phyloP scores from a whole-genome alignment of 2,113 vertebrate species.

The Podiceps cristatus region DNA sequence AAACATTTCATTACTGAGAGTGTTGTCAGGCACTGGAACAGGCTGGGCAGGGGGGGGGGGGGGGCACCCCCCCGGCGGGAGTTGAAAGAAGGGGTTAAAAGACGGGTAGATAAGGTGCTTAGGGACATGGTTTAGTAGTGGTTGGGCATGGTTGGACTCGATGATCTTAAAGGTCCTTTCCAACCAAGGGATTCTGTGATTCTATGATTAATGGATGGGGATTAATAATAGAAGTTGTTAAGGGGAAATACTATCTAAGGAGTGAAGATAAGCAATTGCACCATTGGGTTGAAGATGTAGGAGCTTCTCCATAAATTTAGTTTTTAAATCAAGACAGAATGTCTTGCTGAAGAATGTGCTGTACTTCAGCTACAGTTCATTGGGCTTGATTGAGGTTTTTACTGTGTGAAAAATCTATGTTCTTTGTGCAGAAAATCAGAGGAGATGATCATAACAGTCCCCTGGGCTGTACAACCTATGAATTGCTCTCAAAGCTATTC shows the following conservation, averaged over 20 bases:
- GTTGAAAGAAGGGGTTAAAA: too few species aligned
- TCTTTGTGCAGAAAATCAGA: not conserved
- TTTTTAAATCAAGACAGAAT: not conserved
- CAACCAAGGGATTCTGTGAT: too few species aligned
- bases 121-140: too few species aligned
- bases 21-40: too few species aligned
- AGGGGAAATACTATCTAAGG: not conserved
- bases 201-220: not conserved
- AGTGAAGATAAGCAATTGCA: not conserved
- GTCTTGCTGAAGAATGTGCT: not conserved
- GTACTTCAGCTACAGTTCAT: not conserved
- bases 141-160: too few species aligned
- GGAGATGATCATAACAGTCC: not conserved
- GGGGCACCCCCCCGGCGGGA: too few species aligned
- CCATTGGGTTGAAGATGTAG: not conserved
- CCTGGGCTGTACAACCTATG: not conserved
- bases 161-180: too few species aligned
- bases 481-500: not conserved
- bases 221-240: not conserved
- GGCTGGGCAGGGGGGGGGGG: too few species aligned
- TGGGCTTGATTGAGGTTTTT: not conserved
- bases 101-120: too few species aligned
- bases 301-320: not conserved
- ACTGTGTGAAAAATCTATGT: not conserved
- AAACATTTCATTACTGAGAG: too few species aligned